These are phyloP conservation scores for Pollenia labialis DNA, from an alignment of 2,888 invertebrate species.

Conservation along the genomic window DNA sequence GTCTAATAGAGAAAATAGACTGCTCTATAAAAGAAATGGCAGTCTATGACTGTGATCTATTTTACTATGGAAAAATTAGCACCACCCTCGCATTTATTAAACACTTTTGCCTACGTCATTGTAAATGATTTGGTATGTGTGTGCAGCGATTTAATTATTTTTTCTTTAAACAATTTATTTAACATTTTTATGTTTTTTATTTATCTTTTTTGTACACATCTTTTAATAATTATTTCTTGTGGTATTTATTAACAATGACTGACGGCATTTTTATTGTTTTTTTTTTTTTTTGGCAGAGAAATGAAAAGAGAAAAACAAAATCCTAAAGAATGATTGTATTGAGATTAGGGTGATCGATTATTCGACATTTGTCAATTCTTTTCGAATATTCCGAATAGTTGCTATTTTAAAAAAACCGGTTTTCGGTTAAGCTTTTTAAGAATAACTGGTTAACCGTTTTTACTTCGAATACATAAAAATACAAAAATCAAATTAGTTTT, in stretches of 20 bases:
- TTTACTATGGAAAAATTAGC: no score
- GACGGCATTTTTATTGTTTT: constrained; percentile 47
- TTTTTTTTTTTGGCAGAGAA: constrained; percentile 33
- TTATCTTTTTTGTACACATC: neutral
- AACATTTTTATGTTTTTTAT: constrained; percentile 33
- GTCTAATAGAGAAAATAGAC: no score
- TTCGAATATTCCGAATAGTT: no score
- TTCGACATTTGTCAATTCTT: no score
- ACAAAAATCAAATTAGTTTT: no score
- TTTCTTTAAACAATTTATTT: constrained; percentile 28
- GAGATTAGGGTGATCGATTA: no score
- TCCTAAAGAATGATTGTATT: neutral
- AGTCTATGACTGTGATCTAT: no score
- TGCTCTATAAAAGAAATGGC: no score
- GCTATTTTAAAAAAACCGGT: no score
- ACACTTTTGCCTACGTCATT: constrained; percentile 29
- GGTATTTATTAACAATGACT: constrained; percentile 31
- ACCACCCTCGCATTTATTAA: constrained; percentile 22
- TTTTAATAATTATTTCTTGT: constrained; percentile 16
- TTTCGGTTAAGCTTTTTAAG: no score
- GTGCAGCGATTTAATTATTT: neutral
- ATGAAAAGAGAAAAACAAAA: neutral
- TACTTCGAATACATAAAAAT: no score
- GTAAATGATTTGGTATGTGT: constrained; percentile 22
- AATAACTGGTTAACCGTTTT: no score